Base-by-base conservation (phyloP, 2,888 invertebrate genomes). In the Stenurella melanura region DNA sequence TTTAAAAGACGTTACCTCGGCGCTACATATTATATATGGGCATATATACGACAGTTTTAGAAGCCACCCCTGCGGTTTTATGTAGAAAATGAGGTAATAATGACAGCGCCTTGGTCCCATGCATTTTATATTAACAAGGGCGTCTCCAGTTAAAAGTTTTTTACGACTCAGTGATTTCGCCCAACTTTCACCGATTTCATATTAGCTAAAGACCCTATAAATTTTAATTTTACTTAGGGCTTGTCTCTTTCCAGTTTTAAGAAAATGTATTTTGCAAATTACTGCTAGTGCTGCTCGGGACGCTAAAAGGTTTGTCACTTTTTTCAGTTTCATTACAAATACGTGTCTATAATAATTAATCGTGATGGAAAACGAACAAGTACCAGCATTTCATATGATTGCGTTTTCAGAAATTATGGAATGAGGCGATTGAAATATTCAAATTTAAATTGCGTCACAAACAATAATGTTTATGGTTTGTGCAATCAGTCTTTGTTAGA, bases 81-180 rank as follows among this genome's bases (percentile, higher is more conserved):
- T 78, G 80, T 82, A 79, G 82, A 81, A 83, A 83, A 85, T 82
- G 82, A 85, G 83, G 84, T 84, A 87, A 87, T 87, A 87, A 87
- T 87, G 87, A 87, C 87, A 83, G 85, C 84, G 78, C 81, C 81
- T 83, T 80, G 81, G 85, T 81, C 81, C 83, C 80, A 81, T 85
- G 82, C 70, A 70, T 70, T 82, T 84, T 85, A 83, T 86, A 86
- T 85, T 86, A 86, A 87, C 83, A 78, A 83, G 82, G 83, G 82
- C 80, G 83, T 80, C 78, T 82, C 81, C 79, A 81, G 83, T 85
- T 85, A 83, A 85, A 86, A 86, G 85, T 83, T 85, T 86, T 85
- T 85, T 83, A 84, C 78, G 83, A 77, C 73, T 38, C 80, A 73
- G 77, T 78, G 76, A 80, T 83, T 78, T 76, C 74, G 61, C 60